These are phyloP conservation scores for Gracilinanus agilis DNA, from an alignment of 2,113 vertebrate species.

Conservation along the genomic window DNA sequence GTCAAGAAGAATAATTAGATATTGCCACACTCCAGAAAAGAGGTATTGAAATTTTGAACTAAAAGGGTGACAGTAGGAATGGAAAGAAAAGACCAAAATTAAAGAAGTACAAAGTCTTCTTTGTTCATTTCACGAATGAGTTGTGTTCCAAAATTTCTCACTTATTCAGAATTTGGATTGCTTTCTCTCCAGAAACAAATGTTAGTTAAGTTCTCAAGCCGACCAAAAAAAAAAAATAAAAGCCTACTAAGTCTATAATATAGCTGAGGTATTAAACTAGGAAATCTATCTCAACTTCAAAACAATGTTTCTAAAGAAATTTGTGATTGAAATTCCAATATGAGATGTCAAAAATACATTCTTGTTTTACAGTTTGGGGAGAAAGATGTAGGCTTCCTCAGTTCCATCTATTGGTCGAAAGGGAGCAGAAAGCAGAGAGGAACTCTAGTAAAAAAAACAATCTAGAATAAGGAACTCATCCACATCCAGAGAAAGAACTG, in stretches of 20 bases:
- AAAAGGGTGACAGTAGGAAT: neutral
- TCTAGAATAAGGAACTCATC: too few species aligned
- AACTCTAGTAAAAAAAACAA: neutral
- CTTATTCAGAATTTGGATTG: neutral
- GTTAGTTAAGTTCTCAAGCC: neutral
- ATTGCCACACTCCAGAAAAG: neutral
- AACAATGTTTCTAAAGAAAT: neutral
- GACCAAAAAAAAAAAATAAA: neutral
- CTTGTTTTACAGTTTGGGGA: neutral
- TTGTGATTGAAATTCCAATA: neutral
- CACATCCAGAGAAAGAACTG: too few species aligned
- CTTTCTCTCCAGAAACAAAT: neutral
- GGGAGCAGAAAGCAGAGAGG: neutral
- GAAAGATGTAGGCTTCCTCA: neutral
- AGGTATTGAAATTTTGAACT: neutral
- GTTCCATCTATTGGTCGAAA: neutral
- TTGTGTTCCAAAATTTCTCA: neutral
- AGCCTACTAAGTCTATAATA: neutral
- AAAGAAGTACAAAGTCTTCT: neutral
- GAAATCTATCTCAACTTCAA: neutral
- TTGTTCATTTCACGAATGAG: neutral
- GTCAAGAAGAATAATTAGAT: neutral
- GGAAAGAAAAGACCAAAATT: neutral
- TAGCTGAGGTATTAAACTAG: neutral
- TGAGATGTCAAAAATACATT: neutral